phyloP scores from a whole-genome alignment of 2,797 vertebrate genomes.

The Pangasius djambal region DNA sequence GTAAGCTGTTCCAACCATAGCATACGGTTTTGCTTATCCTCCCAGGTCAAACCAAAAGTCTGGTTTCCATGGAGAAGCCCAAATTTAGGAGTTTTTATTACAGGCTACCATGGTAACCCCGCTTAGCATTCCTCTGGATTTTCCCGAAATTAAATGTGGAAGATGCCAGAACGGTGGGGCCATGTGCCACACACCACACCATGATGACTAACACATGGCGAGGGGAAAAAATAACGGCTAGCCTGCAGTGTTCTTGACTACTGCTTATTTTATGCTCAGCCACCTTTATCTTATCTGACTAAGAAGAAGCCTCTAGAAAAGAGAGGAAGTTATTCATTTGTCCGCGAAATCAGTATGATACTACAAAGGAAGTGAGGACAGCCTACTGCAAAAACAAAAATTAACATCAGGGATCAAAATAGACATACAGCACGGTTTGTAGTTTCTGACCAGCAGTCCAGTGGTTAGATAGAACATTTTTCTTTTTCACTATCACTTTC shows the following conservation, averaged over 20 bases:
- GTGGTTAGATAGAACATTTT: background rate
- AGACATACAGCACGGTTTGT: background rate
- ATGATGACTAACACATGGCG: slow-evolving; percentile 41
- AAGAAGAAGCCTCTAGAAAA: slow-evolving; percentile 19
- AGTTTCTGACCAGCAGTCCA: slow-evolving; percentile 8
- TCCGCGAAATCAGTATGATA: background rate
- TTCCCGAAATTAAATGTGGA: slow-evolving; percentile 45
- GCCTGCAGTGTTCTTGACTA: slow-evolving; percentile 26
- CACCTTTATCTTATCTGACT: slow-evolving; percentile 1
- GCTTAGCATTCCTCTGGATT: slow-evolving; percentile 49
- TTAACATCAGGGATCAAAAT: background rate
- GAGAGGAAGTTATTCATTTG: slow-evolving; percentile 22
- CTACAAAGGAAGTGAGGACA: slow-evolving; percentile 16
- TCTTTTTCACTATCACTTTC: background rate
- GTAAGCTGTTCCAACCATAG: slow-evolving; percentile 17
- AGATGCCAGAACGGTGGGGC: slow-evolving; percentile 35
- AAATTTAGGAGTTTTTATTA: slow-evolving; percentile 48
- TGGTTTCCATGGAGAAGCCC: slow-evolving; percentile 56
- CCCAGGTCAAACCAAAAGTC: slow-evolving; percentile 34
- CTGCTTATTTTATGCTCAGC: slow-evolving; percentile 19
- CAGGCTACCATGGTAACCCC: slow-evolving; percentile 45
- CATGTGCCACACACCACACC: slow-evolving; percentile 42
- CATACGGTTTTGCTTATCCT: slow-evolving; percentile 38
- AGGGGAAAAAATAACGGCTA: slow-evolving; percentile 46
- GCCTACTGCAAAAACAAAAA: background rate